phyloP scores from a whole-genome alignment of 2,888 invertebrate genomes.

The Chromoteleia sp. region DNA sequence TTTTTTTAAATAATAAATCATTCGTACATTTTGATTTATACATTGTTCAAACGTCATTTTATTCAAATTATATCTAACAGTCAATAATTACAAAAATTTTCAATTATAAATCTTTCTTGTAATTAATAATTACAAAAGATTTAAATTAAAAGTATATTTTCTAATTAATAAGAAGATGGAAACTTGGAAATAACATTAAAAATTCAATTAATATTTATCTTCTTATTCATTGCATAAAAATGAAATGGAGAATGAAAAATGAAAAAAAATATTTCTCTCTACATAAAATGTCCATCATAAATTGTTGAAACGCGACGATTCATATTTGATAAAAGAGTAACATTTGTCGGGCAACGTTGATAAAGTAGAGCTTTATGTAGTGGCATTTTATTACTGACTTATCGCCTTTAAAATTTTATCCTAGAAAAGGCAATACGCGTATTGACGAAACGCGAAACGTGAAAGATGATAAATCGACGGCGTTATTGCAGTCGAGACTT shows the following conservation, averaged over 20 bases:
- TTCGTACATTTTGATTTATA: too few species aligned
- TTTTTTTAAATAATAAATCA: too few species aligned
- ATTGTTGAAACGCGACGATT: conserved; percentile 33
- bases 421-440: conserved; percentile 27
- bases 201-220: neutral
- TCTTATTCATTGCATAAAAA: conserved; percentile 10
- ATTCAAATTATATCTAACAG: too few species aligned
- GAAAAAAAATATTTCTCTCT: neutral
- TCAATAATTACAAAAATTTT: too few species aligned
- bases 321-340: conserved; percentile 36
- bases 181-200: neutral
- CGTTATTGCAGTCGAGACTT: conserved; percentile 12
- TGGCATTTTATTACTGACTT: conserved; percentile 42
- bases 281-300: conserved; percentile 1
- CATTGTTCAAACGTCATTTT: too few species aligned
- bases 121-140: too few species aligned
- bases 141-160: too few species aligned
- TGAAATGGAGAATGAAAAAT: conserved; percentile 7
- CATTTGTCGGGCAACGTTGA: conserved; percentile 27
- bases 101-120: too few species aligned
- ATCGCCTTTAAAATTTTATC: conserved; percentile 45
- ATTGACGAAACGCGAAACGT: conserved; percentile 31
- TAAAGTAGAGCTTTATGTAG: conserved; percentile 25
- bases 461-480: conserved; percentile 26
- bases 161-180: too few species aligned